phyloP scores from a whole-genome alignment of 2,888 invertebrate species.

The Priocnemis perturbator region DNA sequence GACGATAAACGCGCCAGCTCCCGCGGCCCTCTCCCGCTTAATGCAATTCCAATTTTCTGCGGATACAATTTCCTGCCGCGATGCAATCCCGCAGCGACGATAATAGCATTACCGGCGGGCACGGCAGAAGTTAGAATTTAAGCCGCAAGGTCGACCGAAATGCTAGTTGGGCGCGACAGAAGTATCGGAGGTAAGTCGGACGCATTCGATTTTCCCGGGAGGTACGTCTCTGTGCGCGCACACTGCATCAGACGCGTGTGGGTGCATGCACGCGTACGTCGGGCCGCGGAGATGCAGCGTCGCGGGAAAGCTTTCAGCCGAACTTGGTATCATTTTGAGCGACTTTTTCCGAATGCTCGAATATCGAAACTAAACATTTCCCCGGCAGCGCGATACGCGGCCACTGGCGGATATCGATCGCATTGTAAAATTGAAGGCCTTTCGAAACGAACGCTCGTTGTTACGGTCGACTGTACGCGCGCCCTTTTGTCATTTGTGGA shows the following conservation, averaged over 20 bases:
- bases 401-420: too few species aligned
- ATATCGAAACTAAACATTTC: conserved; percentile 1
- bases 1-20: too few species aligned
- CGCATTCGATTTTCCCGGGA: conserved; percentile 7
- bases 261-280: too few species aligned
- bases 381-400: not conserved
- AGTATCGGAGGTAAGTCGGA: conserved; percentile 18
- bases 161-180: conserved; percentile 48
- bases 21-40: not conserved
- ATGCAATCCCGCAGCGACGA: conserved; percentile 21
- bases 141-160: conserved; percentile 56
- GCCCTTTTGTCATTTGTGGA: too few species aligned
- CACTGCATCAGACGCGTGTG: too few species aligned
- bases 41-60: conserved; percentile 45
- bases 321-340: not conserved
- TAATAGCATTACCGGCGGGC: conserved; percentile 51
- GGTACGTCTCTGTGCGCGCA: too few species aligned
- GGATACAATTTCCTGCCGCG: conserved; percentile 47
- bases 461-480: too few species aligned
- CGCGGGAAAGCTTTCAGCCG: conserved; percentile 2
- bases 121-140: conserved; percentile 54
- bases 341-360: not conserved
- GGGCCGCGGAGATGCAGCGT: not conserved
- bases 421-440: too few species aligned
- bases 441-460: too few species aligned